Base-by-base conservation (phyloP, 1,140 invertebrate species). In the Ooceraea biroi region DNA sequence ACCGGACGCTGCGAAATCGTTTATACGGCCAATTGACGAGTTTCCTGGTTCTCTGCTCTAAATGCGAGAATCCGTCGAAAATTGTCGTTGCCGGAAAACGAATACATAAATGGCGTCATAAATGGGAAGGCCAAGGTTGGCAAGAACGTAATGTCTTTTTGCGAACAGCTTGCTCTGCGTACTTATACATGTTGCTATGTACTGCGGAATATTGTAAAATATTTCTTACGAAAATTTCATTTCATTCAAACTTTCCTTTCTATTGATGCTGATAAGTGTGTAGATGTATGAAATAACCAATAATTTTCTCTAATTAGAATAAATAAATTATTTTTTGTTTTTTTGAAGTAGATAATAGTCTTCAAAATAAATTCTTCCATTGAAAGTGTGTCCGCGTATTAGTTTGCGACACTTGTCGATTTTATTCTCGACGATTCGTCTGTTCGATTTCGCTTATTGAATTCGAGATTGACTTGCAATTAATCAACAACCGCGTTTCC, bases 1-100 rank as follows among this genome's bases (percentile, higher is more conserved):
- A 83, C 78, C 83, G 85, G 61, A 52, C 46, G 50, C 52, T 58
- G 73, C 41, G 52, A 55, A 44, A 61, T 71, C 60, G 60, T 73
- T 78, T 57, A 44, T 48, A 50, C 55, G 27, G 50, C 57, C 60
- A 57, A 76, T 83, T 63, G 58, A 44, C 57, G 57, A 14, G n/a
- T 52, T 85, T 58, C 55, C 46, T 41, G 36, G 12, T 58, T 68
- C 63, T 55, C 50, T 17, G 30, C n/a, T 50, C 44, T 58, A 36
- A 50, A 27, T 17, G 17, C 44, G 27, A 65, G 50, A 76, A 65
- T 65, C 19, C 36, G 60, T 65, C 44, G 25, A 12, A 14, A 12
- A 65, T 36, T 2, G 17, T 48, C 50, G 58, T 76, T 65, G n/a
- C 36, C 58, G 73, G 58, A 22, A 65, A 63, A 76, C 27, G 27